These are phyloP conservation scores for Macropodus opercularis DNA, from an alignment of 2,797 vertebrate genomes.

Conservation along the genomic window DNA sequence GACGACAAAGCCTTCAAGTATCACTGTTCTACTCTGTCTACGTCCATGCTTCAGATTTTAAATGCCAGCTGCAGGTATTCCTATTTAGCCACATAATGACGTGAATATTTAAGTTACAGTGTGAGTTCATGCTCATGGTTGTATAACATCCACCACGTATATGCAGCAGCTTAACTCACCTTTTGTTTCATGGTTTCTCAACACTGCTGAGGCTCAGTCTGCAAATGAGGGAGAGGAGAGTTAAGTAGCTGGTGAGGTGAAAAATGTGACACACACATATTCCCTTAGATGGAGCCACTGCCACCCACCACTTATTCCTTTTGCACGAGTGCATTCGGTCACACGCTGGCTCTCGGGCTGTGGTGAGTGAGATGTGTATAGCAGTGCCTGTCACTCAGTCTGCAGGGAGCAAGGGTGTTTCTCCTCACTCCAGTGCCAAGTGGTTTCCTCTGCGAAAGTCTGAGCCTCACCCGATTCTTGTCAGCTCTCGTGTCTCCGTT, in stretches of 20 bases:
- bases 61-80: too few relatives aligned
- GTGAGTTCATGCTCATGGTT: conserved; percentile 13
- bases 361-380: conserved; percentile 30
- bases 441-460: conserved; percentile 26
- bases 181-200: conserved; percentile 42
- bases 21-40: too few relatives aligned
- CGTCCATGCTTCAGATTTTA: too few relatives aligned
- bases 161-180: conserved; percentile 52
- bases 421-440: conserved; percentile 24
- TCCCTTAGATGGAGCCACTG: conserved; percentile 47
- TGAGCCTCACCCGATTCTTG: conserved; percentile 51
- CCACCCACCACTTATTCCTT: conserved; percentile 53
- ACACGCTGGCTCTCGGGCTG: conserved; percentile 25
- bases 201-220: conserved; percentile 39
- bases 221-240: conserved; percentile 62
- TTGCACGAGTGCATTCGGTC: conserved; percentile 59
- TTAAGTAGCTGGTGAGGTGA: conserved; percentile 43
- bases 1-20: conserved; percentile 14
- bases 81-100: too few relatives aligned
- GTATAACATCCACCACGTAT: conserved; percentile 16
- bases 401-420: conserved; percentile 16
- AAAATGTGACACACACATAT: conserved; percentile 52
- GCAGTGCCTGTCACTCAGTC: conserved; percentile 25
- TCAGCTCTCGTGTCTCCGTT: conserved; percentile 35
- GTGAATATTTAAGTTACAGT: conserved; percentile 8